These are phyloP conservation scores for Noctua janthe DNA, from an alignment of 2,888 invertebrate genomes.

Conservation along the genomic window DNA sequence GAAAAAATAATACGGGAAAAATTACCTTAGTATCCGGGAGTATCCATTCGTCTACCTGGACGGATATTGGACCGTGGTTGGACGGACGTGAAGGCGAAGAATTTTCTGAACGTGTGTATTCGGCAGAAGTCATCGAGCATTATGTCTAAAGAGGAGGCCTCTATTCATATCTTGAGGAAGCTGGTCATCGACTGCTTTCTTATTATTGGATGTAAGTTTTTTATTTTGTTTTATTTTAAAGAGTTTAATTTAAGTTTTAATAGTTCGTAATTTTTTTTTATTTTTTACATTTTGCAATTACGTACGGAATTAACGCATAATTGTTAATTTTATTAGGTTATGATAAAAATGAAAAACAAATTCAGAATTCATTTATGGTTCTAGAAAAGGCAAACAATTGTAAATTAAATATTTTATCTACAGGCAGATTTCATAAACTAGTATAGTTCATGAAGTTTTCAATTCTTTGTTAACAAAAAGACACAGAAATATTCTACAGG, in stretches of 20 bases:
- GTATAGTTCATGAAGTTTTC: background rate
- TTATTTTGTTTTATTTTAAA: background rate
- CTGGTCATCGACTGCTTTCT: slow-evolving; percentile 80
- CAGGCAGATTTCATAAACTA: background rate
- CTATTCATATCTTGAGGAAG: slow-evolving; percentile 69
- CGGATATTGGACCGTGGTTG: background rate
- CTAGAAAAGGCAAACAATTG: background rate
- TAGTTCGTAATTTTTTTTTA: background rate
- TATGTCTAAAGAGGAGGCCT: slow-evolving; percentile 46
- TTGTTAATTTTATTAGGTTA: background rate
- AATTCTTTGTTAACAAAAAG: background rate
- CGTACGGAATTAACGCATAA: background rate
- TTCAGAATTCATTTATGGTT: background rate
- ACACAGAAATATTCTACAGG: background rate
- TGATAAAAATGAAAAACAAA: background rate
- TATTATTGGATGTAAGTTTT: slow-evolving; percentile 79
- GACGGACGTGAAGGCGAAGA: background rate
- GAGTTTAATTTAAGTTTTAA: background rate
- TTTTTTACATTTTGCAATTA: background rate
- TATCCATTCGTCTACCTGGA: background rate
- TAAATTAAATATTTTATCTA: background rate
- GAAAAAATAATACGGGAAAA: slow-evolving; percentile 51
- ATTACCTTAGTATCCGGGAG: slow-evolving; percentile 14
- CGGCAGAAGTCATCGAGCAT: background rate
- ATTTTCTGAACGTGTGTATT: slow-evolving; percentile 17